phyloP scores from a whole-genome alignment of 2,113 vertebrate genomes.

The Erythrolamprus reginae region DNA sequence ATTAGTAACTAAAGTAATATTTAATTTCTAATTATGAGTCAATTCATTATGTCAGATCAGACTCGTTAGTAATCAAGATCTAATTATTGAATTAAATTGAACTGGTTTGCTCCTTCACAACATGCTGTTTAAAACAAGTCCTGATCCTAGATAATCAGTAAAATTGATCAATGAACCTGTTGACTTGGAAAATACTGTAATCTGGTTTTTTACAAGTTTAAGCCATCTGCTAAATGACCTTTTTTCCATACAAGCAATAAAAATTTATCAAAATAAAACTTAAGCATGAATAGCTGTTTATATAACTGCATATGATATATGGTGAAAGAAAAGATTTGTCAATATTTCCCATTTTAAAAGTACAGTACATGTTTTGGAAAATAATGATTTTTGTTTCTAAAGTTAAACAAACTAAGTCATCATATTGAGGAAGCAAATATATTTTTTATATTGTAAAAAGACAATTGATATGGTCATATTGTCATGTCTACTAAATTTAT shows the following conservation, averaged over 20 bases:
- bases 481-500: neutral
- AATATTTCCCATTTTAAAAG: neutral
- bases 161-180: neutral
- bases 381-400: neutral
- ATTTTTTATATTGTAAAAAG: neutral
- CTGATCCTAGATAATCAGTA: neutral
- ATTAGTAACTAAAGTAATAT: neutral
- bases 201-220: constrained; percentile 8
- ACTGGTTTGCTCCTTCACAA: neutral
- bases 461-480: neutral
- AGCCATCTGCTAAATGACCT: neutral
- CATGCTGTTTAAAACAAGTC: neutral
- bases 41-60: neutral
- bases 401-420: accelerated
- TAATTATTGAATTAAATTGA: neutral
- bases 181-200: constrained; percentile 4
- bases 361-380: neutral
- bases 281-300: constrained; percentile 2
- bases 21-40: neutral
- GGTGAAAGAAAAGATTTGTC: neutral
- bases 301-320: neutral
- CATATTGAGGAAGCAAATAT: constrained; percentile 22
- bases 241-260: neutral
- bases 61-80: neutral
- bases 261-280: neutral